Percentiles rank a stretch among this genome's conserved stretches.
phyloP scores from a whole-genome alignment of 2,113 vertebrate genomes.

The Hassar affinis region DNA sequence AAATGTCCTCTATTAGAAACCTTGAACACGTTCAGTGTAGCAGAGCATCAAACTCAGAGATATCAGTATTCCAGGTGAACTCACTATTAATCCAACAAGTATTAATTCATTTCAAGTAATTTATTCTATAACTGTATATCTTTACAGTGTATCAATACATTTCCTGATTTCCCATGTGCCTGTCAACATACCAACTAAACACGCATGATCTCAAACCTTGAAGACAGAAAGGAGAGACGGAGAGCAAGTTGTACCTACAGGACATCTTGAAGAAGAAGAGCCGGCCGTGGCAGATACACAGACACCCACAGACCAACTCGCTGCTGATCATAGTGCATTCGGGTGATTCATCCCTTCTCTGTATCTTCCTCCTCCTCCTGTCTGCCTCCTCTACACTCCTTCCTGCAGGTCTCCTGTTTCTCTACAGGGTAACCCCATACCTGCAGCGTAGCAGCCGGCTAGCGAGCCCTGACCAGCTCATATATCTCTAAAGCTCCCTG shows the following conservation, averaged over 20 bases:
- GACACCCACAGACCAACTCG: constrained; percentile 92
- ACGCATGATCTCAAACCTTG: not conserved
- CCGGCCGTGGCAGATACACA: constrained; percentile 90
- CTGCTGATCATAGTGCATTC: constrained; percentile 80
- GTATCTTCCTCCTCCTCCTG: constrained; percentile 32
- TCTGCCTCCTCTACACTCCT: constrained; percentile 48
- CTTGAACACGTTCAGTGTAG: not conserved
- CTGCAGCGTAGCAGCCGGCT: constrained; percentile 59
- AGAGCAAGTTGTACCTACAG: constrained; percentile 80
- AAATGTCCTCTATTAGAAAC: not conserved
- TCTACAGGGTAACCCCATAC: constrained; percentile 77
- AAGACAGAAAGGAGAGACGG: not conserved
- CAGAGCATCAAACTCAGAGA: not conserved
- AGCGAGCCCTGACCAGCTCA: constrained; percentile 61
- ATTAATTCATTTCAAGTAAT: not conserved
- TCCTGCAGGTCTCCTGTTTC: constrained; percentile 65
- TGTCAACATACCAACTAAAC: not conserved
- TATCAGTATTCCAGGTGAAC: not conserved
- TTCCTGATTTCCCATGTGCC: not conserved
- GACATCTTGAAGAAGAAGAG: constrained; percentile 89
- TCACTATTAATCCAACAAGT: not conserved
- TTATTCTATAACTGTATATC: not conserved
- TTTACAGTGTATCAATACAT: not conserved
- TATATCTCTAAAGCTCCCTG: not conserved
- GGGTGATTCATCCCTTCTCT: constrained; percentile 31